Base-by-base conservation (phyloP, 1,140 invertebrate genomes). In the Macrostomum lignano region DNA sequence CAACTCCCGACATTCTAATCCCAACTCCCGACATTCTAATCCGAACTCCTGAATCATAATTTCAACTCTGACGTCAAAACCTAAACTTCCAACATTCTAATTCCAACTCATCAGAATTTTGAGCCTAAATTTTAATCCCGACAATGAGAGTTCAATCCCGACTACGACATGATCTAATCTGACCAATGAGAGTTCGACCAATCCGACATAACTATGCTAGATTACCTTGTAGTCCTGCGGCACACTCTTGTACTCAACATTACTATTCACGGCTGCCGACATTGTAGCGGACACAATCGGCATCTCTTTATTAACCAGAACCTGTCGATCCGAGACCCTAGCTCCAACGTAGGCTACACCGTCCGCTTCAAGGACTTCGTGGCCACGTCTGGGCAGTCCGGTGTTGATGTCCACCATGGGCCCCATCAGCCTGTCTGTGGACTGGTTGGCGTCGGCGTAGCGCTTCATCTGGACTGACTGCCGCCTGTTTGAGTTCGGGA, bases 371-470 rank as follows among this genome's bases (percentile, higher is more conserved):
- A 98, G 58, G 24, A 69, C 60, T 30, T 72, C 66, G 45, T 94
- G 81, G 44, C 68, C 71, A 60, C 69, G 75, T 21, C 77, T 68
- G 2, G 75, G 65, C 56, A 82, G 74, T 42, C 72, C 72, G 1
- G 74, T 79, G 3, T 52, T 60, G 0, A 67, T 64, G 49, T 88
- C 75, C 33, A 84, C 58, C 3, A 74, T 60, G 0, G 82, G 81
- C 1, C 84, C 84, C 59, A 79, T 68, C 29, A 96, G 74, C 45
- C 72, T 65, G 51, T 96, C 86, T 41, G 67, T 75, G 0, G 74
- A 81, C 54, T 82, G 75, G 61, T 88, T 93, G n/a, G n/a, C n/a
- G n/a, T n/a, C n/a, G 1, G 75, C 68, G 51, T 96, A 93, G 25
- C 73, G 65, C 48, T 86, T 88, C 39, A 91, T n/a, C n/a, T n/a